Base-by-base conservation (phyloP, 1,140 invertebrate species). In the Drosophila novamexicana region DNA sequence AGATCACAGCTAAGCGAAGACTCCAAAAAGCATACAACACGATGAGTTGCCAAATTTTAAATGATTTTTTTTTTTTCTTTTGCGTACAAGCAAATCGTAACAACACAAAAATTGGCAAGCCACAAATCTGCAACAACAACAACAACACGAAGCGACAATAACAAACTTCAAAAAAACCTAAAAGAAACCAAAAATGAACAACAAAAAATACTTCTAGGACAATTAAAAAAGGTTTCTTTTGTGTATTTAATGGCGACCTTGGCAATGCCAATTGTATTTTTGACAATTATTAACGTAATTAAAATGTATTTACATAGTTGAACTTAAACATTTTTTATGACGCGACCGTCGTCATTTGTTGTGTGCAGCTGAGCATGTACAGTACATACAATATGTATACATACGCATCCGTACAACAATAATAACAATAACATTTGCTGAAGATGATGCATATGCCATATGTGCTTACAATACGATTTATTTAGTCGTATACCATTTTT, bases 251-350 rank as follows among this genome's bases (percentile, higher is more conserved):
- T 67, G 54, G 64, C 67, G 72, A 77, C 88, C 88, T 91, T 91
- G 88, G 78, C 88, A 83, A 79, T 91, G 88, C 56, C 88, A 88
- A 88, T 89, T 84, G 78, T 79, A 76, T 85, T 74, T 91, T 88
- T 70, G 83, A 88, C 88, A 91, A 91, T 91, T 91, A 91, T 91
- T 91, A 91, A 83, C 83, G 88, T 91, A 91, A 91, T 91, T 88
- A 83, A 91, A 91, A 89, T 84, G 80, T 76, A 88, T 89, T 88
- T 89, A 89, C 84, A 89, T 84, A 66, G 68, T 63, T 90, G 73
- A 90, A 85, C 85, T 90, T 74, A 72, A 66, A 70, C 66, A 80
- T 70, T 80, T 89, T 80, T 89, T 90, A 73, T 68, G 69, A 84
- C 12, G 75, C 79, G 79, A 56, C 79, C 74, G 68, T 76, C 72